Evolutionary conservation across 2,888 invertebrate species (phyloP).

Genomic region (Mylabris sibirica): DNA sequence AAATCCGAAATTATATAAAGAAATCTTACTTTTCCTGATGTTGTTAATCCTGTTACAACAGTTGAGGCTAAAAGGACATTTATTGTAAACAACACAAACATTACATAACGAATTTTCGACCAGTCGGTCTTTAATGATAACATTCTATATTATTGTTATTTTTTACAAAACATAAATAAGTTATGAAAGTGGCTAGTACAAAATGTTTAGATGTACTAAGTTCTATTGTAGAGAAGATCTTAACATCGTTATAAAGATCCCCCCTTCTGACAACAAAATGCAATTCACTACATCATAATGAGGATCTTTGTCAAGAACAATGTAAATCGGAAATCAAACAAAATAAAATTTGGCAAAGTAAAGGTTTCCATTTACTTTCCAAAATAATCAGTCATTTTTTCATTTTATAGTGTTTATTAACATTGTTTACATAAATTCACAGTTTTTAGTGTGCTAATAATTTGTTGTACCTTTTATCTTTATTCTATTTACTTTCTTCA

Average conservation of each 20-base stretch:
- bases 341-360: too few species aligned
- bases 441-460: neutral
- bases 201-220: constrained; percentile 25
- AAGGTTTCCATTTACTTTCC: too few species aligned
- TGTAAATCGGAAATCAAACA: neutral
- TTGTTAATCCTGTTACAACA: constrained; percentile 26
- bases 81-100: constrained; percentile 26
- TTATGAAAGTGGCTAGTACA: neutral
- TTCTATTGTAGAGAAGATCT: constrained; percentile 22
- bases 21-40: constrained; percentile 30
- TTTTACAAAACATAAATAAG: neutral
- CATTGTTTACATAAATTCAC: neutral
- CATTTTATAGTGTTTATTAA: too few species aligned
- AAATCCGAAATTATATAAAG: constrained; percentile 8
- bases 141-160: constrained; percentile 18
- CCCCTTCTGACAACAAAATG: neutral
- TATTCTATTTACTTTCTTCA: neutral
- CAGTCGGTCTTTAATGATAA: constrained; percentile 26
- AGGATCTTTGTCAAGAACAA: neutral
- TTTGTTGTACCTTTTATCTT: neutral
- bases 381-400: too few species aligned
- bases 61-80: constrained; percentile 33
- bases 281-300: neutral
- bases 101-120: constrained; percentile 29
- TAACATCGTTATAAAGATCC: constrained; percentile 15